phyloP scores from a whole-genome alignment of 2,888 invertebrate species.

The Aphrophora alni region DNA sequence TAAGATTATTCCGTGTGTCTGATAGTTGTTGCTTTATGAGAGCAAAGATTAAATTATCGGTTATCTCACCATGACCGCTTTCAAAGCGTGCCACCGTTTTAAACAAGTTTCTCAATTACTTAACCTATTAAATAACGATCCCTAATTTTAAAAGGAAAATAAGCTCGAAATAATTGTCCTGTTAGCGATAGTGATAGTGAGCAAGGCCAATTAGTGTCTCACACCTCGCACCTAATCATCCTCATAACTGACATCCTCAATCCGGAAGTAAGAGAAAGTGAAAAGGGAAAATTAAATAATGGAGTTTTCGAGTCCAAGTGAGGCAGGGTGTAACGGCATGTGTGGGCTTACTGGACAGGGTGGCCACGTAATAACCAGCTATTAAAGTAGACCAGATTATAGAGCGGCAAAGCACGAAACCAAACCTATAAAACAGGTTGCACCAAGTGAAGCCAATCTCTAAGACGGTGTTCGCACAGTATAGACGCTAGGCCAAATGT shows the following conservation, averaged over 20 bases:
- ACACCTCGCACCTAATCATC: slow-evolving; percentile 1
- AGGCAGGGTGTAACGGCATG: slow-evolving; percentile 25
- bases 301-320: not conserved
- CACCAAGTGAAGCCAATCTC: slow-evolving; percentile 26
- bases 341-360: slow-evolving; percentile 39
- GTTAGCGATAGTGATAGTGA: not conserved
- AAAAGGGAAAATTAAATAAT: not conserved
- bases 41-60: too few relatives aligned
- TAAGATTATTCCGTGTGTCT: too few relatives aligned
- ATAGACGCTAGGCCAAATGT: slow-evolving; percentile 3
- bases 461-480: slow-evolving; percentile 18
- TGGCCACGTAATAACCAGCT: slow-evolving; percentile 41
- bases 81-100: too few relatives aligned
- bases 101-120: too few relatives aligned
- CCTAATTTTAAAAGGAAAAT: not conserved
- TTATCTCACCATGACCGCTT: too few relatives aligned
- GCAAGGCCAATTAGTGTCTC: not conserved
- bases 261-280: not conserved
- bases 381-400: slow-evolving; percentile 42
- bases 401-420: slow-evolving; percentile 41
- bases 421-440: slow-evolving; percentile 44
- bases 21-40: too few relatives aligned
- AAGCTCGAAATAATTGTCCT: not conserved
- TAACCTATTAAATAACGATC: not conserved
- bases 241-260: not conserved